Evolutionary conservation across 2,888 invertebrate species (phyloP).

Genomic region (Rhyacophila evoluta): DNA sequence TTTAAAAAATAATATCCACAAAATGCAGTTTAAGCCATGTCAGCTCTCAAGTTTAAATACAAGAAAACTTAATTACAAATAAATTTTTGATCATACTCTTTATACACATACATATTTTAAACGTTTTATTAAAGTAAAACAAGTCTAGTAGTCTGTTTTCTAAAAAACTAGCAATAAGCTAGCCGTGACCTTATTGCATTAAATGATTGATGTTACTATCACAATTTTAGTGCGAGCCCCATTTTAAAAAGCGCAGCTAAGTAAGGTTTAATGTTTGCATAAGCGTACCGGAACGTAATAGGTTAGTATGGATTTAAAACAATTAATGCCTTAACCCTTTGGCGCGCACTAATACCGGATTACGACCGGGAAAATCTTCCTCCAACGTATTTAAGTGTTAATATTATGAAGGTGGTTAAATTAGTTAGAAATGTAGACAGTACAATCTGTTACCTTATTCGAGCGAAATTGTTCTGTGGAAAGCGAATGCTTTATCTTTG

Average conservation of each 20-base stretch:
- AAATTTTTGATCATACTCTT: too few species aligned
- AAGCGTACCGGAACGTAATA: constrained; percentile 26
- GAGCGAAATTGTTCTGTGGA: constrained; percentile 36
- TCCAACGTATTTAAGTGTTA: constrained; percentile 43
- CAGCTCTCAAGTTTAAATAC: too few species aligned
- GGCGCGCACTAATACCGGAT: constrained; percentile 42
- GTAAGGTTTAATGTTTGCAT: constrained; percentile 13
- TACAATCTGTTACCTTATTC: constrained; percentile 33
- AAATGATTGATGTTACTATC: too few species aligned
- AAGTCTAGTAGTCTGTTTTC: too few species aligned
- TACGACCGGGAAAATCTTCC: constrained; percentile 34
- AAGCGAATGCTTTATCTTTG: constrained; percentile 38
- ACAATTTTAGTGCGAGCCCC: too few species aligned
- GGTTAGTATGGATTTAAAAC: constrained; percentile 52
- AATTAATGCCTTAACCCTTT: constrained; percentile 49
- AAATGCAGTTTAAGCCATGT: too few species aligned
- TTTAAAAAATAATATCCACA: too few species aligned
- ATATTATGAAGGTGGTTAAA: constrained; percentile 47
- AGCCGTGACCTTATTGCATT: too few species aligned
- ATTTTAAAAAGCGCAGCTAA: neutral
- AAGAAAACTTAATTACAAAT: too few species aligned
- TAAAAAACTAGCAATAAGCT: too few species aligned
- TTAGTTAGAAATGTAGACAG: constrained; percentile 32
- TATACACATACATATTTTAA: too few species aligned
- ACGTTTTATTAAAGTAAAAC: too few species aligned